Evolutionary conservation across 2,113 vertebrate genomes (phyloP), one percentile per base, ranked within the genome.

Genomic region (Aphelocoma coerulescens): DNA sequence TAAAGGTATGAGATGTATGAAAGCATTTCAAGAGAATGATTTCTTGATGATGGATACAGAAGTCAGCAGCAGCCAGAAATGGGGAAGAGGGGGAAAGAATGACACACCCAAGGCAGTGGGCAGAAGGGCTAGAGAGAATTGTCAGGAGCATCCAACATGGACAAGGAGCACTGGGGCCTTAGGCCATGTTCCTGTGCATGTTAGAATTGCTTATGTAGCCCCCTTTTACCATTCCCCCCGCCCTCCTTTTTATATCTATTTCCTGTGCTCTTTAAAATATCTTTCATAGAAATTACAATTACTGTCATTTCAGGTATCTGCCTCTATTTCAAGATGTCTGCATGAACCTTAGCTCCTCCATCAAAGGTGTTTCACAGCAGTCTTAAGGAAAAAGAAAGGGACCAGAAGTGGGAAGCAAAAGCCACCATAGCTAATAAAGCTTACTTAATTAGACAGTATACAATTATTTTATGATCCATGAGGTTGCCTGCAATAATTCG

Each of bases 381-480:
- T 37, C 54, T 71, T 49, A 54, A 91, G 44, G 33, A 68, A 83
- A 92, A 86, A 61, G 18, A 90, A 26, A 43, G 26, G 30, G 22
- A 94, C 46, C 58, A 83, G 76, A 58, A 88, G 21, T 11, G 9
- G 52, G 39, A 93, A 67, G 54, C 88, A 78, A 92, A 85, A 84
- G 20, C 10, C 33, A 75, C 55, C 13, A 13, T 51, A 79, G 82
- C 46, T 37, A 92, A 66, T 76, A 93, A 81, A 33, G 6, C 10
- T 69, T 55, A 58, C 61, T 84, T 92, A 92, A 90, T 93, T 90
- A 89, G 58, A 65, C 49, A 89, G 46, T 49, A 73, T 65, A 41
- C 44, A 79, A 72, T 73, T 87, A 81, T 81, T 96, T 92, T 94
- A 74, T 68, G 61, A 95, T 91, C 83, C 72, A 84, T 61, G 57